Evolutionary conservation across 2,113 vertebrate species (phyloP), one percentile per base, ranked within the genome.

Genomic region (Myotis yumanensis): DNA sequence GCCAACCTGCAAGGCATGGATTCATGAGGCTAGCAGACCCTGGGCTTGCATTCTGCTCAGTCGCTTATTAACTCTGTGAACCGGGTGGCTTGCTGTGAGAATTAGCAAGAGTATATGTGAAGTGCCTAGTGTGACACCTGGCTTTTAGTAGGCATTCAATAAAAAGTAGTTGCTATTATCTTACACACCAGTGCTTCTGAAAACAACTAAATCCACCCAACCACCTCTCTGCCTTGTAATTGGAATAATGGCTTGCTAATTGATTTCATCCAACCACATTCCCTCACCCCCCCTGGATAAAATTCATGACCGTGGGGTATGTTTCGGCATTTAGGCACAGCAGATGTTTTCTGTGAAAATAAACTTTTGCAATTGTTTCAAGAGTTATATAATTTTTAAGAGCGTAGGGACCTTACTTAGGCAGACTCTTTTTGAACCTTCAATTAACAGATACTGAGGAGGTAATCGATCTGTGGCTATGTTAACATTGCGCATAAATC

Each of bases 271-370:
- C 5, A 89, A 23, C 32, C 28, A 46, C 3, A 1, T 59, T 7
- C 35, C 10, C 35, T 15, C 28, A 9, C 40, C 5, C 15, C 15
- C n/a, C n/a, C 69, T 83, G 14, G 35, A 69, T 95, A 71, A 95
- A 89, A 89, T 64, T 79, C 5, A 17, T 64, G 40, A 23, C 40
- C 51, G 35, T 82, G 43, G 48, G 43, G 35, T 64, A 94, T 66
- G 40, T 92, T 81, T 72, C 32, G 22, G 20, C 72, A 73, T 82
- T 84, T 80, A 52, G 66, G 22, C 37, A 94, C 11, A 82, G 25
- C 46, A 93, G 46, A 89, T n/a, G 15, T 89, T 84, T 94, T 90
- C 59, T 83, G 35, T 94, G 48, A 79, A 93, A 93, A 75, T 35
- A 73, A 94, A 82, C 4, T 25, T 90, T 20, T 52, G 32, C 30